Conservation (phyloP, 2,797 vertebrate genomes). For the Schizopygopsis pylzovi region DNA sequence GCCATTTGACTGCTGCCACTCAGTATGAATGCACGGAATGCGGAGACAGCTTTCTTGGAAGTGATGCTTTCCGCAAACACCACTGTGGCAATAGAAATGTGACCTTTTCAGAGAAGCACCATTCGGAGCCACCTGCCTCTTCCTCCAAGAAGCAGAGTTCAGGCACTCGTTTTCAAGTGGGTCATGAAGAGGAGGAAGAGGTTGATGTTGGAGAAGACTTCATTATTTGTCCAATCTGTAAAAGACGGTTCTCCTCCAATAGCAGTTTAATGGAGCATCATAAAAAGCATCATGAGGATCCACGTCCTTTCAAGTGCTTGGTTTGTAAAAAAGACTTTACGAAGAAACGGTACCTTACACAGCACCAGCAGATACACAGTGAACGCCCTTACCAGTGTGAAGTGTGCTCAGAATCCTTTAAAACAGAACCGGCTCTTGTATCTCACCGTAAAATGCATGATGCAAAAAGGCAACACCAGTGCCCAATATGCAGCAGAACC, state of each 20-base stretch:
- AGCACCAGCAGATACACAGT: constrained; percentile 70
- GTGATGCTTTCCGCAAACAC: constrained; percentile 73
- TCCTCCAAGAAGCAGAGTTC: constrained; percentile 34
- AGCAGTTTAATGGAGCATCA: constrained; percentile 77
- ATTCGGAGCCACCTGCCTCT: constrained; percentile 42
- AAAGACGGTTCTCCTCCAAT: constrained; percentile 74
- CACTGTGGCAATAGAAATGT: constrained; percentile 63
- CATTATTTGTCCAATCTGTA: constrained; percentile 71
- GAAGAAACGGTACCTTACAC: constrained; percentile 69
- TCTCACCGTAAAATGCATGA: constrained; percentile 46
- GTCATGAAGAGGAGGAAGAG: constrained; percentile 76
- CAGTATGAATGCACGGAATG: constrained; percentile 77
- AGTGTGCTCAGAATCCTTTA: constrained; percentile 59
- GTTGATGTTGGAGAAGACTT: constrained; percentile 80
- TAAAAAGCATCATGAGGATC: constrained; percentile 65
- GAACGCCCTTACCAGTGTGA: constrained; percentile 56
- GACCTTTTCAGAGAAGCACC: constrained; percentile 21
- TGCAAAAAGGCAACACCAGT: constrained; percentile 57
- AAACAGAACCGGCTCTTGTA: constrained; percentile 42
- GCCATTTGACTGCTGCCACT: constrained; percentile 66
- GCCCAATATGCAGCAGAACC: constrained; percentile 64
- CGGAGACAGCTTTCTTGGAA: constrained; percentile 70
- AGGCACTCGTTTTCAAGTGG: constrained; percentile 25
- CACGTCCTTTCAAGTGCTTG: constrained; percentile 72
- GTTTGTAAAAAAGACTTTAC: constrained; percentile 76